Conservation (phyloP, 2,888 invertebrate species). For the Adineta ricciae region DNA sequence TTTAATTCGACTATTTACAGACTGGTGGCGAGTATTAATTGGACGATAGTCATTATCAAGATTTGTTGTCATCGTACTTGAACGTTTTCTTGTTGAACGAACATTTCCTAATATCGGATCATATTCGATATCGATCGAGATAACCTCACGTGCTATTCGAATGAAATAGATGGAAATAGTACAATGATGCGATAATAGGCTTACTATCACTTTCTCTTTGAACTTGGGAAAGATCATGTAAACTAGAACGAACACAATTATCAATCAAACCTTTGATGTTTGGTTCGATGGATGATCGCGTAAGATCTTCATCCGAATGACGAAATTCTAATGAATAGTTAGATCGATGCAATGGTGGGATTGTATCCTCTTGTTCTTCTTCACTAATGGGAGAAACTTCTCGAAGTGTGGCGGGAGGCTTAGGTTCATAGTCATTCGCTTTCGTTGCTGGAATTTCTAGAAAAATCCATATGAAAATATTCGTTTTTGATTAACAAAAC, state of each 20-base stretch:
- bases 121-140: neutral
- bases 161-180: neutral
- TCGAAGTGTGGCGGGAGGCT: neutral
- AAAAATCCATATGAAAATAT: neutral
- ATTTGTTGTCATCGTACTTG: neutral
- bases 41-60: neutral
- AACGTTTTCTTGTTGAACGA: neutral
- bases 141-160: neutral
- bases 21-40: neutral
- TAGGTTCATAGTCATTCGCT: neutral
- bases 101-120: conserved; percentile 5
- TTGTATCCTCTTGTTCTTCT: neutral
- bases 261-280: neutral
- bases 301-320: neutral
- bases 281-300: neutral
- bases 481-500: no score
- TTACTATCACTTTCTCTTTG: neutral
- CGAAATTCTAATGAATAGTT: neutral
- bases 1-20: neutral
- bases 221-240: neutral
- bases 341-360: neutral
- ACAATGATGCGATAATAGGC: neutral
- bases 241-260: neutral
- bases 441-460: neutral
- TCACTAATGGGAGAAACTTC: neutral